Percentiles rank a stretch among this genome's conserved stretches.
These are phyloP conservation scores for Ammodytes dubius DNA, from an alignment of 2,113 vertebrate species.

Conservation along the genomic window DNA sequence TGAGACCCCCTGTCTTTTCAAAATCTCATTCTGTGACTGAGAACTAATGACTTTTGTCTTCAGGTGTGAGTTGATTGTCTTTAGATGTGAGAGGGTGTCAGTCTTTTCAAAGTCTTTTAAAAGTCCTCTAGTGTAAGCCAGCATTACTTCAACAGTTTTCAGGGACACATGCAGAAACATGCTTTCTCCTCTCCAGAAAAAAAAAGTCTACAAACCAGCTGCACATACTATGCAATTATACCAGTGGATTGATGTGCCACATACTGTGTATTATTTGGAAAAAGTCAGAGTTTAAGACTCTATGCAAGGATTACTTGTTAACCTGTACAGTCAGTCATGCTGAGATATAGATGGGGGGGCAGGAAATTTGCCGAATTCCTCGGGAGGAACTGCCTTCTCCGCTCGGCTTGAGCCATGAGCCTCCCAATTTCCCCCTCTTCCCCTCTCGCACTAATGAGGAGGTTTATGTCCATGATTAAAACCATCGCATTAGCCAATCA, in stretches of 20 bases:
- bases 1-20: too few relatives aligned
- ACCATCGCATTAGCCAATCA: constrained; percentile 55
- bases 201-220: constrained; percentile 39
- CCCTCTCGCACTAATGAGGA: constrained; percentile 66
- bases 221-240: constrained; percentile 24
- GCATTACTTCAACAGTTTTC: background rate
- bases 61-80: too few relatives aligned
- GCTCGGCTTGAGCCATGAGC: constrained; percentile 59
- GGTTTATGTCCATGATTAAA: constrained; percentile 74
- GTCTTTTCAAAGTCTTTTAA: too few relatives aligned
- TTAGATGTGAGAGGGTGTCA: too few relatives aligned
- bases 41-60: too few relatives aligned
- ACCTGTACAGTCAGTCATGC: constrained; percentile 30
- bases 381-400: constrained; percentile 57
- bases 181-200: background rate
- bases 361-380: constrained; percentile 72
- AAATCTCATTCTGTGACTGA: too few relatives aligned
- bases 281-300: constrained; percentile 39
- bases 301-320: constrained; percentile 45
- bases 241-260: constrained; percentile 28
- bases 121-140: too few relatives aligned
- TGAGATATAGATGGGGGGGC: constrained; percentile 54
- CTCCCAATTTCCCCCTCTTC: constrained; percentile 68
- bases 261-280: constrained; percentile 46
- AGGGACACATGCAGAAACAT: background rate